Percentiles rank a stretch among this genome's conserved stretches.
phyloP scores from a whole-genome alignment of 2,113 vertebrate species.

The Egretta garzetta region DNA sequence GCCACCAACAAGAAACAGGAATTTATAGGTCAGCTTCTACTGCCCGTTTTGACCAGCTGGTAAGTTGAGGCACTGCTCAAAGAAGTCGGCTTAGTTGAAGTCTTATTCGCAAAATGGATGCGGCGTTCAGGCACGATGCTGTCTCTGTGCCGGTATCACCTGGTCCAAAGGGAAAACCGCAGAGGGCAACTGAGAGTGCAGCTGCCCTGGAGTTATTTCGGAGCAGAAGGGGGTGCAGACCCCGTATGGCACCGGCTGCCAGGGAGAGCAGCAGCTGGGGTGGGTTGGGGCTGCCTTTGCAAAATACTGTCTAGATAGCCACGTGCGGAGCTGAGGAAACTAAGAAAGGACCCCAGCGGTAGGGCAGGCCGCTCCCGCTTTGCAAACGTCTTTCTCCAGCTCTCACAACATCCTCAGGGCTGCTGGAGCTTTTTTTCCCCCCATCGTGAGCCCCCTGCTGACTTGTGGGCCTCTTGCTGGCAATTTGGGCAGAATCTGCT shows the following conservation, averaged over 20 bases:
- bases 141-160: fast-evolving
- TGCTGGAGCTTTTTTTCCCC: neutral
- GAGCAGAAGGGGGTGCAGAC: neutral
- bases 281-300: neutral
- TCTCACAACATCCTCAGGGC: neutral
- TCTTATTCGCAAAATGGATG: neutral
- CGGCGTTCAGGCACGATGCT: fast-evolving
- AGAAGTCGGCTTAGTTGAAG: neutral
- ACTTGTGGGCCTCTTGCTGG: slow-evolving; percentile 31
- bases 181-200: neutral
- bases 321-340: neutral
- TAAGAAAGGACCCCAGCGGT: neutral
- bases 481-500: slow-evolving; percentile 52
- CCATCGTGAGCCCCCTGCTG: neutral
- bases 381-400: neutral
- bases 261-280: neutral
- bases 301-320: neutral
- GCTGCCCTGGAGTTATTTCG: fast-evolving
- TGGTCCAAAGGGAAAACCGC: neutral
- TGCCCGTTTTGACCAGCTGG: neutral
- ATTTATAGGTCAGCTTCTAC: neutral
- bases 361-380: neutral
- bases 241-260: fast-evolving
- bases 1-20: neutral
- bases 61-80: neutral